Evolutionary conservation across 1,140 invertebrate genomes (phyloP).

Genomic region (Neodiprion pinetum): DNA sequence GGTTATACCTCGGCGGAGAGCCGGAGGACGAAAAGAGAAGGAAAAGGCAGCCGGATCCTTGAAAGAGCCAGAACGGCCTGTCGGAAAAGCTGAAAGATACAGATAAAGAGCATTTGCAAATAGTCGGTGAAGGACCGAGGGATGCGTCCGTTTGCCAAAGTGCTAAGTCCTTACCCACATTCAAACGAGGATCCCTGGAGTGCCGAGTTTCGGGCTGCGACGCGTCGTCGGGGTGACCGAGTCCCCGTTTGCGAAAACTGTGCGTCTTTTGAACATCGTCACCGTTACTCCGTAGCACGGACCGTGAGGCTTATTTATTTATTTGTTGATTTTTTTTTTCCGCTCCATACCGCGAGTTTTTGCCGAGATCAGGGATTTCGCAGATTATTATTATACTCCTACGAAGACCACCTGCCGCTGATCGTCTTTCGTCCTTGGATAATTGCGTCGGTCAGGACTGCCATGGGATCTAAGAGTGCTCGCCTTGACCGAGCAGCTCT

Average conservation of each 20-base stretch:
- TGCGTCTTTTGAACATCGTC: too few relatives aligned
- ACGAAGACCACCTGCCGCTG: constrained; percentile 49
- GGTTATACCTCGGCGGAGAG: not conserved
- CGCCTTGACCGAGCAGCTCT: not conserved
- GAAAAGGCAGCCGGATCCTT: not conserved
- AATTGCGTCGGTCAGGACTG: constrained; percentile 41
- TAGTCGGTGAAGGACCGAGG: constrained; percentile 13
- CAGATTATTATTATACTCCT: not conserved
- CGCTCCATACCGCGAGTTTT: not conserved
- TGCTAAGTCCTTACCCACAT: too few relatives aligned
- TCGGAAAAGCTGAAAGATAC: not conserved
- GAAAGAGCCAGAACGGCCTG: not conserved
- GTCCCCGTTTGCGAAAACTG: too few relatives aligned
- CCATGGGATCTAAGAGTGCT: constrained; percentile 11
- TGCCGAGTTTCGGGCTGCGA: constrained; percentile 14
- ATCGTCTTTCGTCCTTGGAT: constrained; percentile 49
- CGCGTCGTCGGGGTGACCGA: not conserved
- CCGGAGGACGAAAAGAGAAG: constrained; percentile 18
- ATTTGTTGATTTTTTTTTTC: not conserved
- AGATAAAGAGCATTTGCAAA: constrained; percentile 4
- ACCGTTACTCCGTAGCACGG: too few relatives aligned
- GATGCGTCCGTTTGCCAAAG: not conserved
- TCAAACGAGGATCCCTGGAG: constrained; percentile 11
- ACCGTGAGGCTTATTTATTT: not conserved
- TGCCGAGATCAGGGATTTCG: too few relatives aligned